Evolutionary conservation across 1,140 invertebrate genomes (phyloP).

Genomic region (Neuroterus valhalla): DNA sequence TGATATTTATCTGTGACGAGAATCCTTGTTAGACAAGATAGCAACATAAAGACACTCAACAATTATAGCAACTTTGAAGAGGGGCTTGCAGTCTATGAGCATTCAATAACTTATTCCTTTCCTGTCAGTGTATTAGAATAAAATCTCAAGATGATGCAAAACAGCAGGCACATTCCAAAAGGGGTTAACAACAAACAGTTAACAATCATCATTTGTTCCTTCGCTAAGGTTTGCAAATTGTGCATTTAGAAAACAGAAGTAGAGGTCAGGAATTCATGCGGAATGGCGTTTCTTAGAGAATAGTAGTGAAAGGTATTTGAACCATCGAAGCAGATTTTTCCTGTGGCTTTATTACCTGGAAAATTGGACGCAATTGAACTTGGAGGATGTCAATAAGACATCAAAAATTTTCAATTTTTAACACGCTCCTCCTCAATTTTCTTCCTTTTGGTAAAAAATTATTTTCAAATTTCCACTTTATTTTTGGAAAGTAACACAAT

Average conservation of each 20-base stretch:
- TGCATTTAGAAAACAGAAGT: not conserved
- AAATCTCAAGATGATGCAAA: conserved; percentile 52
- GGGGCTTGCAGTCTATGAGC: not conserved
- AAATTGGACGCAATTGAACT: no score
- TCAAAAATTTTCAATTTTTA: no score
- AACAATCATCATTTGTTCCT: not conserved
- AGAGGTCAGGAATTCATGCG: conserved; percentile 31
- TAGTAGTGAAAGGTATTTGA: conserved; percentile 35
- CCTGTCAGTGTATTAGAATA: conserved; percentile 34
- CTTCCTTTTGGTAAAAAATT: no score
- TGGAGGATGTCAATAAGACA: no score
- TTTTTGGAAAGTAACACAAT: no score
- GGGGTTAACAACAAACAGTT: conserved; percentile 39
- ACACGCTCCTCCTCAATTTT: no score
- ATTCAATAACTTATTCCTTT: conserved; percentile 1
- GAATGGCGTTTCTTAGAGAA: conserved; percentile 33
- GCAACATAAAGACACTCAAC: not conserved
- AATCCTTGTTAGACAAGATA: not conserved
- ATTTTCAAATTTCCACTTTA: no score
- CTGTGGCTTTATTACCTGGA: no score
- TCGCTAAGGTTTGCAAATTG: not conserved
- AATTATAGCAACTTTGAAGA: not conserved
- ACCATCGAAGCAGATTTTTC: not conserved
- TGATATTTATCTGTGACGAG: conserved; percentile 6
- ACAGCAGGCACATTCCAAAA: conserved; percentile 65